A percentile compares a stretch with the other conserved stretches of the same genome.
Conservation (phyloP, 2,113 vertebrate species). For the Lontra canadensis region DNA sequence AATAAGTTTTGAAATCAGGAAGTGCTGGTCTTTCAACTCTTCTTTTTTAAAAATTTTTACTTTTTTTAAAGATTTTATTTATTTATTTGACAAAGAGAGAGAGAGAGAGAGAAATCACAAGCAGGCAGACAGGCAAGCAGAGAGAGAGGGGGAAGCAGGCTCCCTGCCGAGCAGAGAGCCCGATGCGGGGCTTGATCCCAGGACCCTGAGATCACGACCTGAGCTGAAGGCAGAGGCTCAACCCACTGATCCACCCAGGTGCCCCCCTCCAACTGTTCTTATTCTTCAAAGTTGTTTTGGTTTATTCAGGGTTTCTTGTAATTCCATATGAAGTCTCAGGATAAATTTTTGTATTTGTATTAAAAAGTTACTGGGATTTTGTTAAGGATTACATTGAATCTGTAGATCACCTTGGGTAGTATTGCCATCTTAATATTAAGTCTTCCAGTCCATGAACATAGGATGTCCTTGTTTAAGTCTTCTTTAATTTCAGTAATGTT, state of each 20-base stretch:
- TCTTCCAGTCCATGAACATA: neutral
- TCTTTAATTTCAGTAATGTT: neutral
- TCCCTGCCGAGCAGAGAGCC: too few species aligned
- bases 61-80: too few species aligned
- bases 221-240: too few species aligned
- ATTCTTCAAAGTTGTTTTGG: neutral
- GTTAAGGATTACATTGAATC: neutral
- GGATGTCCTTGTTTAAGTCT: neutral
- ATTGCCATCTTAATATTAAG: neutral
- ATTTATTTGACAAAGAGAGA: too few species aligned
- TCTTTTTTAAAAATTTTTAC: neutral
- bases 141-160: too few species aligned
- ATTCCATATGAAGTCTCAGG: neutral
- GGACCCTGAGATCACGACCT: too few species aligned
- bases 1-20: neutral
- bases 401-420: neutral
- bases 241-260: too few species aligned
- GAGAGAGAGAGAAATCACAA: too few species aligned
- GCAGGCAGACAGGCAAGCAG: too few species aligned
- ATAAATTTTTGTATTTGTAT: neutral
- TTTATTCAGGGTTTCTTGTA: neutral
- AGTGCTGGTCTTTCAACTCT: neutral
- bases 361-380: neutral
- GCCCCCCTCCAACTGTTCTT: neutral
- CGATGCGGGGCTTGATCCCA: too few species aligned